Conservation (phyloP, 1,140 invertebrate species). For the Cyphomyrmex costatus region DNA sequence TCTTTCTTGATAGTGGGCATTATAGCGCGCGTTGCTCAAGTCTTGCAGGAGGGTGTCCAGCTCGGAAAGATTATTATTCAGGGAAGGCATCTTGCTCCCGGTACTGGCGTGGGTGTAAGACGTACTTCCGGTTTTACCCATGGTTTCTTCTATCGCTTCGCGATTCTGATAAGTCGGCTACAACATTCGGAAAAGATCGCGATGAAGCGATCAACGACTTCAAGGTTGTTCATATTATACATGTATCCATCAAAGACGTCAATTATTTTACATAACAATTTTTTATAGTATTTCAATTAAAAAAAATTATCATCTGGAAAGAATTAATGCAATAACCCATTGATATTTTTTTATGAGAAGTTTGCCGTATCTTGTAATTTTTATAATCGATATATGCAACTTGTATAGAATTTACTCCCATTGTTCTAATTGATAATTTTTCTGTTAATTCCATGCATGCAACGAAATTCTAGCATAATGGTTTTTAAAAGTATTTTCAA, state of each 20-base stretch:
- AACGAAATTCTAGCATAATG: not conserved
- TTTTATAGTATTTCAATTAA: not conserved
- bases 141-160: conserved; percentile 88
- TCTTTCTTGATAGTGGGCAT: conserved; percentile 82
- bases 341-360: not conserved
- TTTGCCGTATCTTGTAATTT: not conserved
- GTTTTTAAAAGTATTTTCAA: not conserved
- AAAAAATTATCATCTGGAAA: not conserved
- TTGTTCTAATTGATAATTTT: not conserved
- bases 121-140: conserved; percentile 82
- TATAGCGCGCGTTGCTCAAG: conserved; percentile 94
- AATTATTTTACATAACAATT: not conserved
- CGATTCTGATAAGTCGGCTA: conserved; percentile 91
- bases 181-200: conserved; percentile 73
- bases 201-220: not conserved
- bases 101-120: conserved; percentile 75
- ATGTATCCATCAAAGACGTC: not conserved
- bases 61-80: conserved; percentile 95
- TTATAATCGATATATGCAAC: not conserved
- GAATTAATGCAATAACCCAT: not conserved
- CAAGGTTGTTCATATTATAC: not conserved
- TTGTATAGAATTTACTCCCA: not conserved
- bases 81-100: conserved; percentile 86
- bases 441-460: not conserved
- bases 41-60: conserved; percentile 96